A percentile compares a stretch with the other conserved stretches of the same genome.
These are phyloP conservation scores for Siniperca obscura DNA, from an alignment of 2,797 vertebrate species.

Conservation along the genomic window DNA sequence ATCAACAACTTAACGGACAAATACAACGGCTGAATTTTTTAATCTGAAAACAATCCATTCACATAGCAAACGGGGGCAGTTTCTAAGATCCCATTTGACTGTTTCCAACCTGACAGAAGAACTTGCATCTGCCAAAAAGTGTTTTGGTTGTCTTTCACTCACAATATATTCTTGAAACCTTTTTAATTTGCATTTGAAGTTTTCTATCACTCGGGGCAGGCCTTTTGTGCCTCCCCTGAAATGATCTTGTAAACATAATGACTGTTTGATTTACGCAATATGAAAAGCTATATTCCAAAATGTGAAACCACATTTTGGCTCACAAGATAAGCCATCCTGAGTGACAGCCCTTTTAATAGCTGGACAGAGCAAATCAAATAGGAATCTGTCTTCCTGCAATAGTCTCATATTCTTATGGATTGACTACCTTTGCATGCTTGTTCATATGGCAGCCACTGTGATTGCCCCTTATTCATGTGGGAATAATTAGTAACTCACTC, in stretches of 20 bases:
- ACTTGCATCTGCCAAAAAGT: constrained; percentile 52
- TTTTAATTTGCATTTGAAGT: constrained; percentile 40
- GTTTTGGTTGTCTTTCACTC: constrained; percentile 15
- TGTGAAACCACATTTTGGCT: constrained; percentile 56
- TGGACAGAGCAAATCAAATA: constrained; percentile 70
- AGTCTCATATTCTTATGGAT: constrained; percentile 58
- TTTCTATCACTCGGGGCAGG: constrained; percentile 50
- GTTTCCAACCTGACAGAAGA: constrained; percentile 53
- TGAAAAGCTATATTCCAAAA: constrained; percentile 61
- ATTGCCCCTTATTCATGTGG: constrained; percentile 66
- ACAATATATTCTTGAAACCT: constrained; percentile 20
- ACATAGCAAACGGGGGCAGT: constrained; percentile 63
- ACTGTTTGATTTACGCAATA: constrained; percentile 65
- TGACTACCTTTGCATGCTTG: constrained; percentile 71
- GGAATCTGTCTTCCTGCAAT: constrained; percentile 61
- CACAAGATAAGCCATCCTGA: constrained; percentile 62
- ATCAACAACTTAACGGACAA: constrained; percentile 61
- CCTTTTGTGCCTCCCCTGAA: constrained; percentile 37
- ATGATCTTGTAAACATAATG: constrained; percentile 62
- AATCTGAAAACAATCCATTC: constrained; percentile 60
- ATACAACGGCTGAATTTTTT: constrained; percentile 51
- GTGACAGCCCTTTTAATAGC: constrained; percentile 67
- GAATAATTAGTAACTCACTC: constrained; percentile 77
- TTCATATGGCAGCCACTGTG: constrained; percentile 56
- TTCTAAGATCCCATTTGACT: constrained; percentile 60